Percentiles rank a stretch among this genome's conserved stretches.
Conservation (phyloP, 1,140 invertebrate genomes). For the Eumaeus atala region DNA sequence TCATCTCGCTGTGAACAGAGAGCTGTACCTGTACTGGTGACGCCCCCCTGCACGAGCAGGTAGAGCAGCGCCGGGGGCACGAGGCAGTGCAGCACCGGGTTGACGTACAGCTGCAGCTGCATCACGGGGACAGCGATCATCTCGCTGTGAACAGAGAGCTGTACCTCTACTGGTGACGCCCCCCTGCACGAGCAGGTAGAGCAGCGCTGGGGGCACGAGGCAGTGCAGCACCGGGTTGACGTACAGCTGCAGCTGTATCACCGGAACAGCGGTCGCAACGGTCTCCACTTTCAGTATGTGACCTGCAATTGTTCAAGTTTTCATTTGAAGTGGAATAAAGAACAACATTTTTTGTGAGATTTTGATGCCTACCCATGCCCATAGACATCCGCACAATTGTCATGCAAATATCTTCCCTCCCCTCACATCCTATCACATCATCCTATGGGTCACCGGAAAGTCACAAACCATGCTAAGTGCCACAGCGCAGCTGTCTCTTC, state of each 20-base stretch:
- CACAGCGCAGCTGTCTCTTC: too few relatives aligned
- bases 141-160: conserved; percentile 58
- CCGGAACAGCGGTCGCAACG: conserved; percentile 79
- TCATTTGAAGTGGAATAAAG: too few relatives aligned
- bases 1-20: conserved; percentile 77
- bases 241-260: conserved; percentile 82
- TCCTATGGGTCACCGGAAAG: too few relatives aligned
- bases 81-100: conserved; percentile 81
- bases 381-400: too few relatives aligned
- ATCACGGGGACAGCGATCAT: conserved; percentile 82
- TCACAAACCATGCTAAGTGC: too few relatives aligned
- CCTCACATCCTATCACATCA: too few relatives aligned
- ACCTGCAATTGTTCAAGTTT: conserved; percentile 71
- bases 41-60: conserved; percentile 44
- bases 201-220: conserved; percentile 76
- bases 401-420: too few relatives aligned
- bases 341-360: too few relatives aligned
- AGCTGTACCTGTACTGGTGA: conserved; percentile 31
- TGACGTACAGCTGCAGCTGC: conserved; percentile 82
- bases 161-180: conserved; percentile 32
- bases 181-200: conserved; percentile 63
- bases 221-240: conserved; percentile 82
- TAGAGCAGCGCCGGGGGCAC: conserved; percentile 77
- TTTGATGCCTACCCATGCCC: too few relatives aligned
- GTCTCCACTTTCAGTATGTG: conserved; percentile 78